Base-by-base conservation (phyloP, 2,113 vertebrate genomes). In the Pseudonaja textilis region DNA sequence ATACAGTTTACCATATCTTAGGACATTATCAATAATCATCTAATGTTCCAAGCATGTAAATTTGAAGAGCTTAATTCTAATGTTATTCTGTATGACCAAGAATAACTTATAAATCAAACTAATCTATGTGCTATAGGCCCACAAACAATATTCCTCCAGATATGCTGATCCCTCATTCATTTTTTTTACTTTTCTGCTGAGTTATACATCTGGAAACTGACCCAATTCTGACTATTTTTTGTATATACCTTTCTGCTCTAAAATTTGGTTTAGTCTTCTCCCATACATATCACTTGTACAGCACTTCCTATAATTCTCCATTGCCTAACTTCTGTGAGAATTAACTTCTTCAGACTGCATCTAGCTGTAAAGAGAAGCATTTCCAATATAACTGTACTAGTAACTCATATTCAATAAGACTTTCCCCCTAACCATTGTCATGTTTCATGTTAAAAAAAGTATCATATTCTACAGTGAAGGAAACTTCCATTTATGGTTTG, bases 201-300 rank as follows among this genome's bases (percentile, higher is more conserved):
- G 50, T 57, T 69, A 88, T 52, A 26, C 25, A 64, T 39, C n/a
- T 54, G 47, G 11, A 92, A 59, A 64, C n/a, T 86, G 3, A 91
- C 29, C 23, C 47, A 87, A 92, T 81, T 64, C n/a, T 34, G 39
- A 69, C 12, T 47, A 23, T 25, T n/a, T 88, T 23, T 86, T 91
- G 54, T 25, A 91, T 34, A 91, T 91, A 42, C 34, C 23, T 85
- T 81, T 91, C 52, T 91, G 34, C 90, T 59, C 47, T 90, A 47
- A 52, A 90, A 54, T 45, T 59, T 42, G 47, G 47, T 54, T 90
- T 69, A 56, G 74, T 85, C 74, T 20, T 86, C 74, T 85, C 42
- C 26, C 81, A 61, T 64, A 52, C 7, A 42, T 45, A 61, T 91
- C 42, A 64, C 26, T 47, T 54, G 56, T 88, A 87, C 22, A 92